Evolutionary conservation across 2,113 vertebrate genomes (phyloP).

Genomic region (Naja naja): DNA sequence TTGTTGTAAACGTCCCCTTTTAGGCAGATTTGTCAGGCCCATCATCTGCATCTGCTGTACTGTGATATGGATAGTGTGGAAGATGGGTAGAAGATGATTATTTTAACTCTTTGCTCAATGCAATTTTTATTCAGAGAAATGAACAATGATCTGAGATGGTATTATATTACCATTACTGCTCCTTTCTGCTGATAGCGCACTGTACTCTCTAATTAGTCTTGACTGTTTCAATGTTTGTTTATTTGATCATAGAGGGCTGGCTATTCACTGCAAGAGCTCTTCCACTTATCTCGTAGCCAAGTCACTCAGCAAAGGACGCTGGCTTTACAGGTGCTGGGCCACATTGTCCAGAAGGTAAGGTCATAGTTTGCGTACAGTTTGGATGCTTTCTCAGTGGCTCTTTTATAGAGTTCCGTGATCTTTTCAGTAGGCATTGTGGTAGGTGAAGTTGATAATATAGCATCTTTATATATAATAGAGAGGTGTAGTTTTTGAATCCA

Average conservation of each 20-base stretch:
- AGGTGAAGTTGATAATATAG: not conserved
- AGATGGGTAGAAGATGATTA: not conserved
- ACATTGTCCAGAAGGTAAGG: slow-evolving; percentile 85
- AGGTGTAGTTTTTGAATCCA: not conserved
- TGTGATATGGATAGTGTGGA: not conserved
- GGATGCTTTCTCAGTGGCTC: not conserved
- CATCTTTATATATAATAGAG: not conserved
- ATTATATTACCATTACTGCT: not conserved
- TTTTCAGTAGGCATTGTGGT: not conserved
- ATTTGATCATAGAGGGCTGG: slow-evolving; percentile 81
- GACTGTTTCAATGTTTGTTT: not conserved
- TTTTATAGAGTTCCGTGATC: not conserved
- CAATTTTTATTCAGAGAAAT: not conserved
- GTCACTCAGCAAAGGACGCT: slow-evolving; percentile 88
- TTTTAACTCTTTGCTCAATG: not conserved
- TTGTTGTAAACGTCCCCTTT: not conserved
- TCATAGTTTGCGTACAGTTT: not conserved
- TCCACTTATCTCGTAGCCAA: slow-evolving; percentile 92
- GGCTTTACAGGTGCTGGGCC: slow-evolving; percentile 84
- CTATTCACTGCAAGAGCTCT: slow-evolving; percentile 96
- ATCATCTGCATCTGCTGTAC: not conserved
- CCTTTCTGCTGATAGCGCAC: not conserved
- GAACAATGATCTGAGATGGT: not conserved
- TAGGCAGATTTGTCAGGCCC: not conserved
- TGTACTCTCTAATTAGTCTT: not conserved